Evolutionary conservation across 2,888 invertebrate genomes (phyloP), one percentile per base, ranked within the genome.

Genomic region (Liodrosophila aerea): DNA sequence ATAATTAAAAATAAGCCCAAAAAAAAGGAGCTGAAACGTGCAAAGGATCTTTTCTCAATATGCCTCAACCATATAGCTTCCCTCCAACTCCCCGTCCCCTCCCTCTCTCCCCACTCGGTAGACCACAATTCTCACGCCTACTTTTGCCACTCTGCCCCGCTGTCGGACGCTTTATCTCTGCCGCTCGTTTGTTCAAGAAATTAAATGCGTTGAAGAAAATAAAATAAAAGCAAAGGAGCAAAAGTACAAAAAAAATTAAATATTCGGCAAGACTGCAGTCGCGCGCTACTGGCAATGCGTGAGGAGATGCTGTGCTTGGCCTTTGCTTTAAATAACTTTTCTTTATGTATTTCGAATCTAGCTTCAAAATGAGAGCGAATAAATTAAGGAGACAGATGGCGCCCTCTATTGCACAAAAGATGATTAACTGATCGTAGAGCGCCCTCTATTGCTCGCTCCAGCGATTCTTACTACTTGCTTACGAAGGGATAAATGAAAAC

Each of bases 1-100:
- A 83, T 78, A 80, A 78, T 85, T 76, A 85, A 72, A 76, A 85
- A 76, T 77, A 81, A 78, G 73, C 59, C 64, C 40, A 57, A 62
- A 46, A 67, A 50, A 15, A 34, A 34, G 1, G 16, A n/a, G 22
- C 46, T 43, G 62, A 45, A 47, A 47, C 61, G 54, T 41, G 54
- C 54, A 77, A 71, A 63, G 73, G 63, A 76, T 76, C 30, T 45
- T 51, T 53, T 54, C 58, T 52, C 47, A 39, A 43, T 43, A 45
- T 15, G n/a, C 11, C 15, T 11, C 15, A 22, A 12, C n/a, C n/a
- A n/a, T 22, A 41, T 12, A 34, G 9, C 29, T 2, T 2, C n/a
- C 43, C 11, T 8, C n/a, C n/a, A n/a, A n/a, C n/a, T n/a, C n/a
- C 4, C 11, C 37, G 2, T 37, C 0, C 7, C 4, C 13, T 15